These are phyloP conservation scores for Balanococcus diminutus DNA, from an alignment of 2,888 invertebrate genomes.

Conservation along the genomic window DNA sequence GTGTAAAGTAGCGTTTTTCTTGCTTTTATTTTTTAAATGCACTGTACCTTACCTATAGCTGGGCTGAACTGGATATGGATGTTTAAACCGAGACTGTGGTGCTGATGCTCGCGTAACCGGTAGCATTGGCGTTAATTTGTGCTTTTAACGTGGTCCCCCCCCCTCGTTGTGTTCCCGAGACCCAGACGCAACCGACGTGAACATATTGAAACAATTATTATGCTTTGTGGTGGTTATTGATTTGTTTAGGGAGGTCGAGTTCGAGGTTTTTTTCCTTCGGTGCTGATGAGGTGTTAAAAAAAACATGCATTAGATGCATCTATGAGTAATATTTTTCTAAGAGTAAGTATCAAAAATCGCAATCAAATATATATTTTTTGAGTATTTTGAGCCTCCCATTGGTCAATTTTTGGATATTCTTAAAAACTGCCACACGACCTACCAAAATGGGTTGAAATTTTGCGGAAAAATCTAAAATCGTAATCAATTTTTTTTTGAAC, in stretches of 20 bases:
- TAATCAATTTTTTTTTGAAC: too few species aligned
- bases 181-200: background rate
- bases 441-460: too few species aligned
- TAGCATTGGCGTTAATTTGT: slow-evolving; percentile 36
- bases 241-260: background rate
- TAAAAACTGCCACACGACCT: too few species aligned
- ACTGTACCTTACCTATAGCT: background rate
- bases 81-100: background rate
- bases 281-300: background rate
- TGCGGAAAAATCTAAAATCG: too few species aligned
- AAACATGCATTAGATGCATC: too few species aligned
- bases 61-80: background rate
- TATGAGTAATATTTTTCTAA: too few species aligned
- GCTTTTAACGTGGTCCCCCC: background rate
- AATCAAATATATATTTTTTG: too few species aligned
- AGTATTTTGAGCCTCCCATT: too few species aligned
- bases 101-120: background rate
- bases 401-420: too few species aligned
- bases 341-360: too few species aligned
- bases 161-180: too few species aligned
- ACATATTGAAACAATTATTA: background rate
- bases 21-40: background rate
- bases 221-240: background rate
- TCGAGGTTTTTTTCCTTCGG: background rate
- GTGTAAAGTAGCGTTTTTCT: slow-evolving; percentile 1